These are phyloP conservation scores for Microdon myrmicae DNA, from an alignment of 2,888 invertebrate genomes.

Conservation along the genomic window DNA sequence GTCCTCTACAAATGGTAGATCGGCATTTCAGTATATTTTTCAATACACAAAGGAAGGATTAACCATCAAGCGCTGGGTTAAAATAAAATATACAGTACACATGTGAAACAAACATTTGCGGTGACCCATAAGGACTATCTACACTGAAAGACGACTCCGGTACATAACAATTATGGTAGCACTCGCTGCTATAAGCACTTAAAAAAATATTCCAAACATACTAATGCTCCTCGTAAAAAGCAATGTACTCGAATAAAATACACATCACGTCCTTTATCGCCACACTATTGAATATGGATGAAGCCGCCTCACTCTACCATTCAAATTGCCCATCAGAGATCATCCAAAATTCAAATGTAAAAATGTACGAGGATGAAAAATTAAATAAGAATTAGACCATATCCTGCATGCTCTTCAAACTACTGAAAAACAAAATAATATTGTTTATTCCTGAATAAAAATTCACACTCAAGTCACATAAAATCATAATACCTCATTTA, in stretches of 20 bases:
- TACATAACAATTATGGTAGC: too few species aligned
- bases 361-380: conserved; percentile 15
- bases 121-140: too few species aligned
- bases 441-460: conserved; percentile 37
- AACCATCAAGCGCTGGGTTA: too few species aligned
- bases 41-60: too few species aligned
- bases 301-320: background rate
- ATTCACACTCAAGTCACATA: conserved; percentile 38
- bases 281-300: conserved; percentile 24
- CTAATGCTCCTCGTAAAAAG: conserved; percentile 10
- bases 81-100: too few species aligned
- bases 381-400: conserved; percentile 3
- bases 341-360: conserved; percentile 10
- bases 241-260: conserved; percentile 6
- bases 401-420: conserved; percentile 25
- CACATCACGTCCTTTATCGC: conserved; percentile 18
- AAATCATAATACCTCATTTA: background rate
- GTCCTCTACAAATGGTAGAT: too few species aligned
- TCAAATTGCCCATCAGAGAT: background rate
- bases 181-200: too few species aligned
- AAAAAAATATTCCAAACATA: too few species aligned
- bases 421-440: conserved; percentile 27
- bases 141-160: too few species aligned
- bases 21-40: too few species aligned
- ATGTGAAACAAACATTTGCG: too few species aligned